Evolutionary conservation across 1,140 invertebrate species (phyloP).

Genomic region (Caenorhabditis remanei): DNA sequence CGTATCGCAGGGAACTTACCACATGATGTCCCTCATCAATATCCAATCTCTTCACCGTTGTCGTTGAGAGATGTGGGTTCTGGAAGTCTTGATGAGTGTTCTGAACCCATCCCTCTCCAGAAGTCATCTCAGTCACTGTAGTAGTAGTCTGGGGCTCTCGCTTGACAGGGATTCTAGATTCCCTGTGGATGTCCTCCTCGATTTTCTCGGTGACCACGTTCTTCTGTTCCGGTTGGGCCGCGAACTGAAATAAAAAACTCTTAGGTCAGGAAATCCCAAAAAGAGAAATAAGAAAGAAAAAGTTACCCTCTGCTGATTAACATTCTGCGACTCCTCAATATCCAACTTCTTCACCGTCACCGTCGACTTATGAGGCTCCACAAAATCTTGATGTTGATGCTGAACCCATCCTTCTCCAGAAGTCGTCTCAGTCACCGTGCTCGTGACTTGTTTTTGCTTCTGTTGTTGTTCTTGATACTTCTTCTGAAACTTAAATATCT

Average conservation of each 20-base stretch:
- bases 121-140: constrained; percentile 53
- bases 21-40: constrained; percentile 37
- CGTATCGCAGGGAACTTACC: no score
- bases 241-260: not conserved
- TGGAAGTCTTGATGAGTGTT: constrained; percentile 52
- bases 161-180: constrained; percentile 33
- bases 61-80: not conserved
- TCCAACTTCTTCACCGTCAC: constrained; percentile 35
- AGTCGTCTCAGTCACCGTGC: constrained; percentile 57
- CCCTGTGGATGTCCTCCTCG: constrained; percentile 14
- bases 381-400: constrained; percentile 52
- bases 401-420: constrained; percentile 64
- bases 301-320: constrained; percentile 24
- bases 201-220: constrained; percentile 18
- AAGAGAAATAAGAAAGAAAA: not conserved
- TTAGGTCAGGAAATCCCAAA: not conserved
- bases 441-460: constrained; percentile 52
- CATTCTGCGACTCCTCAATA: constrained; percentile 40
- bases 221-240: constrained; percentile 26
- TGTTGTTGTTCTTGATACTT: constrained; percentile 57
- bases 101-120: constrained; percentile 63
- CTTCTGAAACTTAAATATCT: not conserved
- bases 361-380: constrained; percentile 45
- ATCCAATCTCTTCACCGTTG: constrained; percentile 29
- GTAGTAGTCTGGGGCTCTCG: constrained; percentile 14